Evolutionary conservation across 2,113 vertebrate species (phyloP).

Genomic region (Anser brachyrhynchus): DNA sequence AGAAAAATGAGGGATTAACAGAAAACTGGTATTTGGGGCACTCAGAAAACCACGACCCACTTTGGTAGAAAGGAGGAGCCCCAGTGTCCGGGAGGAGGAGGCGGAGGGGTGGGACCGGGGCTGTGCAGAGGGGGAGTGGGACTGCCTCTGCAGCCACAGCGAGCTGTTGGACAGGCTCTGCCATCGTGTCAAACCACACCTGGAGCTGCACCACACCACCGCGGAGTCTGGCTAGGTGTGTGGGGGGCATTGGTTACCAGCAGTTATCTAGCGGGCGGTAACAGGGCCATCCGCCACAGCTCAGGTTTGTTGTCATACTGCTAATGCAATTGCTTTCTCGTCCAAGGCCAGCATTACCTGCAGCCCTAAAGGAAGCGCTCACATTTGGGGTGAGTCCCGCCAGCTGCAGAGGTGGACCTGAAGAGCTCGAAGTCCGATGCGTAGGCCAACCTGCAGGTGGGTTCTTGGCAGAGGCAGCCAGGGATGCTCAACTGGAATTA

Average conservation of each 20-base stretch:
- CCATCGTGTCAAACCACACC: conserved; percentile 21
- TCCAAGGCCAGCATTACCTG: background rate
- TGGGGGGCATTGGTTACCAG: background rate
- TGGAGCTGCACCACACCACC: background rate
- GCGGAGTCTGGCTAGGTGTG: rapidly evolving
- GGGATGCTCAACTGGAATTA: background rate
- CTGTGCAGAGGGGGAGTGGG: background rate
- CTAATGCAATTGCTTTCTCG: background rate
- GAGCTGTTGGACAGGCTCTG: background rate
- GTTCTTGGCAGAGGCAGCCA: background rate
- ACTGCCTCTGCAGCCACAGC: background rate
- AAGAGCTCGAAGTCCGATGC: background rate
- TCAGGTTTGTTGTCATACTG: background rate
- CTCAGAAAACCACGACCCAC: background rate
- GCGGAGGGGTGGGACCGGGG: background rate
- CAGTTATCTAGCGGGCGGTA: background rate
- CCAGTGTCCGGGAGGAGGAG: background rate
- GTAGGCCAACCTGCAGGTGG: background rate
- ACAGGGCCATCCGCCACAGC: background rate
- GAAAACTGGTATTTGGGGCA: background rate
- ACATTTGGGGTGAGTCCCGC: background rate
- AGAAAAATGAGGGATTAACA: background rate
- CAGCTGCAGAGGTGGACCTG: background rate
- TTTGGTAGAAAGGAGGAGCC: background rate
- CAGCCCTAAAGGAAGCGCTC: background rate